Evolutionary conservation across 2,888 invertebrate species (phyloP).

Genomic region (Dryomyza anilis): DNA sequence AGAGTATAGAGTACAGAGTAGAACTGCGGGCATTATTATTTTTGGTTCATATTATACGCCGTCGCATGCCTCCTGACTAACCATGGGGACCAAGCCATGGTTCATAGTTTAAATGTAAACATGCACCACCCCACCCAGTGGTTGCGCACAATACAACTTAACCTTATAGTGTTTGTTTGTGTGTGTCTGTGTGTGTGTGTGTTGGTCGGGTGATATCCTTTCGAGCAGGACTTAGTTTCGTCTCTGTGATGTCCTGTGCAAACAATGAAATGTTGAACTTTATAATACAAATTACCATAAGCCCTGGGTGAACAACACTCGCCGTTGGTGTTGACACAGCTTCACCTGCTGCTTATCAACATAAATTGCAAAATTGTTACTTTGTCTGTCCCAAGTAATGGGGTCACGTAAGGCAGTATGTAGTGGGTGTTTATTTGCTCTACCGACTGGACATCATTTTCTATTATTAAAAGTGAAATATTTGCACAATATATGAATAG

Average conservation of each 20-base stretch:
- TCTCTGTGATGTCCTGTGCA: slow-evolving; percentile 19
- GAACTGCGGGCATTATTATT: background rate
- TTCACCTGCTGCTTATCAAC: slow-evolving; percentile 22
- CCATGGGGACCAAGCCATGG: background rate
- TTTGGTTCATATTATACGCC: too few relatives aligned
- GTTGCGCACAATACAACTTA: too few relatives aligned
- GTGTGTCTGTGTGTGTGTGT: too few relatives aligned
- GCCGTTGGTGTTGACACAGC: slow-evolving; percentile 2
- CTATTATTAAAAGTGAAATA: slow-evolving; percentile 2
- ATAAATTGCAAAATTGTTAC: slow-evolving; percentile 19
- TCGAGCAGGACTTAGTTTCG: background rate
- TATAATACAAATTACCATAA: slow-evolving; percentile 29
- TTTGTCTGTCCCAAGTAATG: background rate
- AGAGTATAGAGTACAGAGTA: background rate
- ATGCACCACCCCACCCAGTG: background rate
- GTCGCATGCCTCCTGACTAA: too few relatives aligned
- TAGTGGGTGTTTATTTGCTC: background rate
- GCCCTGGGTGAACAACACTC: background rate
- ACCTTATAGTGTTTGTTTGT: too few relatives aligned
- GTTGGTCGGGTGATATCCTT: background rate
- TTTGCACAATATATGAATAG: too few relatives aligned
- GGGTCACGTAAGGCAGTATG: background rate
- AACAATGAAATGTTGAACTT: slow-evolving; percentile 28
- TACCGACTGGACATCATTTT: background rate
- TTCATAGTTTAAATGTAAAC: background rate